Conservation (phyloP, 2,797 vertebrate genomes). For the Cygnus olor region DNA sequence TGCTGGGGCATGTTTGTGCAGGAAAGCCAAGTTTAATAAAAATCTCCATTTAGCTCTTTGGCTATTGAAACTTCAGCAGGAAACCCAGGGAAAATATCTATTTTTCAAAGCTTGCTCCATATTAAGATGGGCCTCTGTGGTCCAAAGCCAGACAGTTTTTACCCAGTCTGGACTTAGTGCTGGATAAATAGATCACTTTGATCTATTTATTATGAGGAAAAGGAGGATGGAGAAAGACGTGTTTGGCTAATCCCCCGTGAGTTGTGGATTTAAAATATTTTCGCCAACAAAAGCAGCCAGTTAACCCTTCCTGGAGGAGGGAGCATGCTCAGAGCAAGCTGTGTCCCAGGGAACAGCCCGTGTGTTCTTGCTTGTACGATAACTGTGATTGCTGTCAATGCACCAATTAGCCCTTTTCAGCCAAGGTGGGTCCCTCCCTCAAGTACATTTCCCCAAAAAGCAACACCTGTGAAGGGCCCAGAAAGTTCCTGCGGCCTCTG, state of each 20-base stretch:
- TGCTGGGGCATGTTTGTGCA: neutral
- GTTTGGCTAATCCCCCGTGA: neutral
- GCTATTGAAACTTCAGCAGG: neutral
- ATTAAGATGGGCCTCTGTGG: neutral
- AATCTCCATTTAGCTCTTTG: neutral
- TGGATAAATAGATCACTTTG: slow-evolving; percentile 23
- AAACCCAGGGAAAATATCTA: neutral
- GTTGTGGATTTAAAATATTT: neutral
- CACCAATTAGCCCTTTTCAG: neutral
- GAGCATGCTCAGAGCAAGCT: rapidly evolving
- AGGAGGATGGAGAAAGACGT: neutral
- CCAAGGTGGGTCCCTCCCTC: neutral
- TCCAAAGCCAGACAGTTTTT: slow-evolving; percentile 1
- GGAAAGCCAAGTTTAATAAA: neutral
- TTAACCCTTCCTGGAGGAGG: neutral
- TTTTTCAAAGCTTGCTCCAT: neutral
- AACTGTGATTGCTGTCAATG: rapidly evolving
- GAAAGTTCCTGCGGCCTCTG: neutral
- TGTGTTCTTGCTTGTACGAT: neutral
- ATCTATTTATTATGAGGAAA: slow-evolving; percentile 15
- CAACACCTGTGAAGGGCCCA: neutral
- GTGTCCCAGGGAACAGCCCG: neutral
- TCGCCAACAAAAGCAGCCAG: neutral
- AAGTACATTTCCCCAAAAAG: neutral
- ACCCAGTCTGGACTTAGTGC: slow-evolving; percentile 1